Percentiles rank a stretch among this genome's conserved stretches.
phyloP scores from a whole-genome alignment of 2,113 vertebrate species.

The Psettodes erumei region DNA sequence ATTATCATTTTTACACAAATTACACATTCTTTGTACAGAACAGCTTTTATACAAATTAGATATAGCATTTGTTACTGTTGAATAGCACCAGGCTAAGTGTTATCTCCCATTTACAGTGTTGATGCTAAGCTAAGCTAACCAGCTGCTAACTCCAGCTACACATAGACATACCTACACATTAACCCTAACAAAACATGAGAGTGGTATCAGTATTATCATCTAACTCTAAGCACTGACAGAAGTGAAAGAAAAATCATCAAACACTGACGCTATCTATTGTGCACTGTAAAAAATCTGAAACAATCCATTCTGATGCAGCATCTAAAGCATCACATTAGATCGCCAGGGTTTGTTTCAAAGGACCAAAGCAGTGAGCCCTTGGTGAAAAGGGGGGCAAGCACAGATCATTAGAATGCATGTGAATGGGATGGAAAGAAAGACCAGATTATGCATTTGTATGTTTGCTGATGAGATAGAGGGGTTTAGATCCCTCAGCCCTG shows the following conservation, averaged over 20 bases:
- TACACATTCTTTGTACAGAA: too few relatives aligned
- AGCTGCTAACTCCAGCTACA: not conserved
- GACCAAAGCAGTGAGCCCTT: slow-evolving; percentile 43
- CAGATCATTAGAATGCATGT: slow-evolving; percentile 76
- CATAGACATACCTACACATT: not conserved
- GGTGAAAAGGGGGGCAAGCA: slow-evolving; percentile 66
- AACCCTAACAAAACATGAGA: not conserved
- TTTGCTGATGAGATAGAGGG: slow-evolving; percentile 83
- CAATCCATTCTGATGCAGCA: slow-evolving; percentile 29
- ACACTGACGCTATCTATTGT: slow-evolving; percentile 52
- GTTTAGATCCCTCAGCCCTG: slow-evolving; percentile 72
- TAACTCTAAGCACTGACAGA: not conserved
- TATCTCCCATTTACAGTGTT: not conserved
- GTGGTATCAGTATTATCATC: not conserved
- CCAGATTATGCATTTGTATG: slow-evolving; percentile 84
- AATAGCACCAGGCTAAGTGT: not conserved
- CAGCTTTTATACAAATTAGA: too few relatives aligned
- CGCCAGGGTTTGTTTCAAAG: slow-evolving; percentile 66
- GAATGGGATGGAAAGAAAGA: slow-evolving; percentile 75
- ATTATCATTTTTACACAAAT: not conserved
- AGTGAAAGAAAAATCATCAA: slow-evolving; percentile 42
- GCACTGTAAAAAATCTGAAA: slow-evolving; percentile 25
- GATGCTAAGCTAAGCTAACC: not conserved
- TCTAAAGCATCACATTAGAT: slow-evolving; percentile 42
- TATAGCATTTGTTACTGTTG: not conserved